These are phyloP conservation scores for Lophius americanus DNA, from an alignment of 2,797 vertebrate species.

Conservation along the genomic window DNA sequence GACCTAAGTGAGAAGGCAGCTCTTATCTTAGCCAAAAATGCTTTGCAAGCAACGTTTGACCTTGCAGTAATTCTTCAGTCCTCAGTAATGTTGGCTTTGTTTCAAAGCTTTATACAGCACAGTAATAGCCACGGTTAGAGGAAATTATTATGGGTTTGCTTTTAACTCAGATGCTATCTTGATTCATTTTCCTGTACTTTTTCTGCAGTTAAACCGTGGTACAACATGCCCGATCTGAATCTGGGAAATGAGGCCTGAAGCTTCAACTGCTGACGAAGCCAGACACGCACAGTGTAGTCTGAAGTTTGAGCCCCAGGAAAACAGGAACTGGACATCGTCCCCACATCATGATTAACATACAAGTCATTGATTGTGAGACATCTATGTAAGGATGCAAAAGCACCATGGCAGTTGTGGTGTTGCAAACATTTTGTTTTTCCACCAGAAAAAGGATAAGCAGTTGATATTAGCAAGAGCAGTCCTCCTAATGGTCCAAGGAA, in stretches of 20 bases:
- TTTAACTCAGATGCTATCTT: slow-evolving; percentile 78
- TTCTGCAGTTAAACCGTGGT: slow-evolving; percentile 74
- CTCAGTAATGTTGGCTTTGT: slow-evolving; percentile 52
- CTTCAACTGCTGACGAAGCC: slow-evolving; percentile 72
- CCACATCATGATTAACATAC: slow-evolving; percentile 36
- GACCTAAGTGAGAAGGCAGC: slow-evolving; percentile 35
- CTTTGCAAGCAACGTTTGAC: slow-evolving; percentile 55
- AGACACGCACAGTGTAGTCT: slow-evolving; percentile 55
- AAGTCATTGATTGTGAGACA: slow-evolving; percentile 16
- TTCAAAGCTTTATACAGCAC: slow-evolving; percentile 59
- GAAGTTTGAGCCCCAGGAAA: slow-evolving; percentile 33
- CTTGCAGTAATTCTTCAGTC: slow-evolving; percentile 52
- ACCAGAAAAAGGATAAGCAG: background rate
- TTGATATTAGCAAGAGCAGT: slow-evolving; percentile 8
- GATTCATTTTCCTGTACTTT: slow-evolving; percentile 80
- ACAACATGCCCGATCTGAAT: slow-evolving; percentile 76
- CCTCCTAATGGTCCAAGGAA: slow-evolving; percentile 6
- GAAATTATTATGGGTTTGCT: slow-evolving; percentile 73
- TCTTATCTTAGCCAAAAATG: slow-evolving; percentile 51
- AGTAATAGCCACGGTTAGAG: slow-evolving; percentile 58
- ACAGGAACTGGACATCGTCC: slow-evolving; percentile 38
- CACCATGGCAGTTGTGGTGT: background rate
- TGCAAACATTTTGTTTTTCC: slow-evolving; percentile 4
- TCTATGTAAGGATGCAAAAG: background rate
- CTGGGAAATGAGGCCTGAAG: slow-evolving; percentile 78